phyloP scores from a whole-genome alignment of 53 echinoderm and acorn worm species.

The Echinarachnius parma region DNA sequence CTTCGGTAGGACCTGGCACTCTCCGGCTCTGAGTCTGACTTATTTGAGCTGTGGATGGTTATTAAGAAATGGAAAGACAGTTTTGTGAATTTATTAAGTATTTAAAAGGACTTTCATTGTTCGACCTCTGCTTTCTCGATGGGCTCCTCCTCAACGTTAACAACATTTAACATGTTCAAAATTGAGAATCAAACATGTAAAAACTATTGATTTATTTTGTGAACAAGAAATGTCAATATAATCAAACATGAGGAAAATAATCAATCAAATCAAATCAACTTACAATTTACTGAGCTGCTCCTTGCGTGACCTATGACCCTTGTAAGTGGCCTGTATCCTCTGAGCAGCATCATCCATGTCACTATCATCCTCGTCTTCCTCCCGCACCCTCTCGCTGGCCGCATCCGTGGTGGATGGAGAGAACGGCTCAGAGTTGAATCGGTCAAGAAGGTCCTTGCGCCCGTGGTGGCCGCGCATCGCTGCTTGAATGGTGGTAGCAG shows the following conservation, averaged over 20 bases:
- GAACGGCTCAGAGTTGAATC: conserved; percentile 44
- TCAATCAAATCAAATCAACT: conserved; percentile 8
- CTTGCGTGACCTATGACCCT: conserved; percentile 92
- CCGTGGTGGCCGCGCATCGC: conserved; percentile 78
- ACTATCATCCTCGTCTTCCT: conserved; percentile 68
- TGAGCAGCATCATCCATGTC: conserved; percentile 88
- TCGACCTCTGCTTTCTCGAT: too few species aligned
- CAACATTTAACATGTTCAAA: too few species aligned
- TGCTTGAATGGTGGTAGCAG: conserved; percentile 88
- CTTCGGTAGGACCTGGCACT: conserved; percentile 47
- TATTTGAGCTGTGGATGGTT: conserved; percentile 11
- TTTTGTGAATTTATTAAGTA: too few species aligned
- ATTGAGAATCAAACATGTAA: too few species aligned
- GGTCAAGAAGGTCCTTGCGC: conserved; percentile 69
- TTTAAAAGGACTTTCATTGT: too few species aligned
- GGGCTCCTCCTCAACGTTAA: too few species aligned
- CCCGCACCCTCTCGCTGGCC: conserved; percentile 47
- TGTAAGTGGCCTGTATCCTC: conserved; percentile 89
- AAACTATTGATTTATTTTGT: too few species aligned
- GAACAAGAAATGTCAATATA: too few species aligned
- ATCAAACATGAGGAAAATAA: too few species aligned
- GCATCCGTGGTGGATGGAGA: conserved; percentile 53
- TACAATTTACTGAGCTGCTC: conserved; percentile 75
- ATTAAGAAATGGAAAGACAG: too few species aligned
- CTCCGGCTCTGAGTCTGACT: conserved; percentile 55